These are phyloP conservation scores for Rugalucina vietnamica DNA, from an alignment of 2,888 invertebrate species.

Conservation along the genomic window DNA sequence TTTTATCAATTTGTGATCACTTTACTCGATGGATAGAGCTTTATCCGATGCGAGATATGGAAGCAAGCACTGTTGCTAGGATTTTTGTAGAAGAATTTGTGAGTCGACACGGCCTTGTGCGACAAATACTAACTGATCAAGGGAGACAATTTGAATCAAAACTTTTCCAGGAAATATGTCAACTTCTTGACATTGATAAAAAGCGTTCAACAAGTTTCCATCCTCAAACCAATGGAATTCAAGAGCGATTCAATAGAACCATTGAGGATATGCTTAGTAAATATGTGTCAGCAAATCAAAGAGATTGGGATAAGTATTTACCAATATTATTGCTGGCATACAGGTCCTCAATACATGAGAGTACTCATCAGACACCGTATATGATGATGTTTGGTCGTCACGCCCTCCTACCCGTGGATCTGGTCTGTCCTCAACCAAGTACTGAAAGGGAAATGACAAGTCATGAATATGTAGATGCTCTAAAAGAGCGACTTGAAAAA, in stretches of 20 bases:
- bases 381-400: neutral
- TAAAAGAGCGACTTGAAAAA: neutral
- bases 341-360: constrained; percentile 3
- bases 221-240: constrained; percentile 43
- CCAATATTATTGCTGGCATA: constrained; percentile 16
- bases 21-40: constrained; percentile 12
- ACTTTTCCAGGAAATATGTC: constrained; percentile 31
- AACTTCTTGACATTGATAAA: constrained; percentile 24
- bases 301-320: constrained; percentile 15
- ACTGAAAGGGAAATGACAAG: no score
- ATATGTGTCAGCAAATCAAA: neutral
- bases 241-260: constrained; percentile 32
- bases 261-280: constrained; percentile 12
- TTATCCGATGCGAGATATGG: constrained; percentile 3
- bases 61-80: neutral
- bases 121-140: constrained; percentile 14
- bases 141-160: constrained; percentile 28
- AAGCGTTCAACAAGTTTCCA: constrained; percentile 33
- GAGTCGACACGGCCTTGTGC: neutral
- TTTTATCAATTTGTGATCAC: constrained; percentile 12
- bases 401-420: neutral
- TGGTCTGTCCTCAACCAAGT: neutral
- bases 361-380: neutral
- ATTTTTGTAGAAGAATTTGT: constrained; percentile 16
- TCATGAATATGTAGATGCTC: no score